Evolutionary conservation across 2,797 vertebrate species (phyloP).

Genomic region (Lepus townsendii): DNA sequence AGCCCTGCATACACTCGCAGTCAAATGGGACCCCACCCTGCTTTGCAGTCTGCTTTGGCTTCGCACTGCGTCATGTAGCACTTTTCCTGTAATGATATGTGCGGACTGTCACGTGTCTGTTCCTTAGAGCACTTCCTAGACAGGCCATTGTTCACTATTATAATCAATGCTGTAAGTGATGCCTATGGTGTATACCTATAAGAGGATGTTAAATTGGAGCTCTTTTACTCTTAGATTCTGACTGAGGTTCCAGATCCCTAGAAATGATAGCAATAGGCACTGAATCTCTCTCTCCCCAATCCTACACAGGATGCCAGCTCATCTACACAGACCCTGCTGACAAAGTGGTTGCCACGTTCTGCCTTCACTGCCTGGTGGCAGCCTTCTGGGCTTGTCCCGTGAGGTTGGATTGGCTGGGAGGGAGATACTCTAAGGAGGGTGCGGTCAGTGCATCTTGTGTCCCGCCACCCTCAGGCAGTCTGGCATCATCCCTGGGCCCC

Average conservation of each 20-base stretch:
- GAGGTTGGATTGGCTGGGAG: not conserved
- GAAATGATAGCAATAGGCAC: not conserved
- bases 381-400: not conserved
- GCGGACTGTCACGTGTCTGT: not conserved
- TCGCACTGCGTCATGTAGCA: not conserved
- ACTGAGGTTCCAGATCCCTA: not conserved
- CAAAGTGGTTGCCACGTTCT: not conserved
- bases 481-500: not conserved
- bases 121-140: constrained; percentile 21
- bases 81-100: constrained; percentile 25
- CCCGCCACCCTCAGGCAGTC: not conserved
- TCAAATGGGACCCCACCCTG: not conserved
- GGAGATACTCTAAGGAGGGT: not conserved
- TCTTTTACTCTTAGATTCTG: constrained; percentile 19
- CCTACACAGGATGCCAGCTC: not conserved
- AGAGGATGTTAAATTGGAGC: not conserved
- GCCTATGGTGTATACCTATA: not conserved
- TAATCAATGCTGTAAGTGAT: not conserved
- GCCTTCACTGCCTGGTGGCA: not conserved
- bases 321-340: not conserved
- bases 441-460: not conserved
- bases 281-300: not conserved
- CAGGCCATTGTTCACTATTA: constrained; percentile 23
- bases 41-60: not conserved
- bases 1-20: not conserved